Conservation (phyloP, 2,888 invertebrate genomes). For the Lepidonotus clava region DNA sequence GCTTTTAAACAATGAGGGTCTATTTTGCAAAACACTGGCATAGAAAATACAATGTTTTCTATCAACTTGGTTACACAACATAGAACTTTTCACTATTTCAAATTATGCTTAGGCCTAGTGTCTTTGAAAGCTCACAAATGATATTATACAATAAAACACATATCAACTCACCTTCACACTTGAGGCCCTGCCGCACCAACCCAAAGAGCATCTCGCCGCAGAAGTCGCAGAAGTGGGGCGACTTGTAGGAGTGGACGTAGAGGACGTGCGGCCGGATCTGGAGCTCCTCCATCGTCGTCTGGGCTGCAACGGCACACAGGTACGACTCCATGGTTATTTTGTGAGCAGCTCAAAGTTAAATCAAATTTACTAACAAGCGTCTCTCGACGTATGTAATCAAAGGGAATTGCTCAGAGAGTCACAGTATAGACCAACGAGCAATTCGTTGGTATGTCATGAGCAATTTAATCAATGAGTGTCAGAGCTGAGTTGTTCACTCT, state of each 20-base stretch:
- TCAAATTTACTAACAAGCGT: too few species aligned
- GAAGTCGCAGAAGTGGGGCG: constrained; percentile 99
- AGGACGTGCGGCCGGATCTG: constrained; percentile 88
- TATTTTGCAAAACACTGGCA: too few species aligned
- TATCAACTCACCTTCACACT: constrained; percentile 92
- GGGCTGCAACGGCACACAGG: constrained; percentile 70
- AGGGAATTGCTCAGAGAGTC: too few species aligned
- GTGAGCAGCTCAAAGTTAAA: background rate
- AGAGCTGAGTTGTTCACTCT: too few species aligned
- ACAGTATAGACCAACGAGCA: too few species aligned
- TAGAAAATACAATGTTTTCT: too few species aligned
- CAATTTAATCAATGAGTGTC: too few species aligned
- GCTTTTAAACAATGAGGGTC: too few species aligned
- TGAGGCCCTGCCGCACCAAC: constrained; percentile 97
- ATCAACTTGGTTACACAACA: background rate
- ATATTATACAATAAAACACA: background rate
- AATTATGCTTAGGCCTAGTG: background rate
- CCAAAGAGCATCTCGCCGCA: constrained; percentile 99
- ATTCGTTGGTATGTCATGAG: too few species aligned
- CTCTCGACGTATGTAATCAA: too few species aligned
- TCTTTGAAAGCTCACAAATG: background rate
- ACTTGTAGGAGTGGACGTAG: constrained; percentile 98
- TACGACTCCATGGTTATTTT: constrained; percentile 45
- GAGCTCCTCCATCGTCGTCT: constrained; percentile 80
- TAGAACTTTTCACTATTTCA: background rate